A percentile compares a stretch with the other conserved stretches of the same genome.
Conservation (phyloP, 1,140 invertebrate species). For the Anastatus disparis region DNA sequence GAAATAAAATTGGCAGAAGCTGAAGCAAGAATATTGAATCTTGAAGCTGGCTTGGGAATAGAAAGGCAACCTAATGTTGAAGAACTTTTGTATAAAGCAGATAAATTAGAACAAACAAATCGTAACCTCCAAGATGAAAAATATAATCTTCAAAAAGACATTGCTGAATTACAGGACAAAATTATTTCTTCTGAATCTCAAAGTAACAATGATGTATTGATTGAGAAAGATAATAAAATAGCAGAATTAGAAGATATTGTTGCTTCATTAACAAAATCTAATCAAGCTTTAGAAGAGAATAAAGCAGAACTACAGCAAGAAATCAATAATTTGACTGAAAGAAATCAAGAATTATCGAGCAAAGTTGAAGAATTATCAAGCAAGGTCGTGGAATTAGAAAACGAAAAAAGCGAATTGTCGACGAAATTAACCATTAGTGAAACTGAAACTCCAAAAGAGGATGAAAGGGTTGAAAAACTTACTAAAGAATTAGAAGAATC, state of each 20-base stretch:
- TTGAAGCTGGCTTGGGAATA: slow-evolving; percentile 55
- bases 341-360: slow-evolving; percentile 54
- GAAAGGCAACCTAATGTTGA: slow-evolving; percentile 45
- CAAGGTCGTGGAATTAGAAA: slow-evolving; percentile 52
- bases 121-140: slow-evolving; percentile 57
- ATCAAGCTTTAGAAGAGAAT: slow-evolving; percentile 52
- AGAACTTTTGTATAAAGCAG: slow-evolving; percentile 53
- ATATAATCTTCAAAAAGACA: slow-evolving; percentile 56
- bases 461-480: slow-evolving; percentile 67
- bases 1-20: slow-evolving; percentile 57
- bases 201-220: slow-evolving; percentile 43
- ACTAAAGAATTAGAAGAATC: slow-evolving; percentile 78
- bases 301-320: slow-evolving; percentile 53
- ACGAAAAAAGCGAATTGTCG: slow-evolving; percentile 51
- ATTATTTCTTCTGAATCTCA: slow-evolving; percentile 44
- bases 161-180: slow-evolving; percentile 57
- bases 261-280: slow-evolving; percentile 57
- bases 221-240: slow-evolving; percentile 61
- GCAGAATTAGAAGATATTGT: slow-evolving; percentile 59
- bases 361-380: slow-evolving; percentile 54
- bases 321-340: slow-evolving; percentile 48
- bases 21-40: slow-evolving; percentile 52
- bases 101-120: slow-evolving; percentile 54
- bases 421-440: slow-evolving; percentile 45
- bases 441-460: slow-evolving; percentile 53